A percentile compares a stretch with the other conserved stretches of the same genome.
Conservation (phyloP, 1,140 invertebrate species). For the Tetraneura akinire region DNA sequence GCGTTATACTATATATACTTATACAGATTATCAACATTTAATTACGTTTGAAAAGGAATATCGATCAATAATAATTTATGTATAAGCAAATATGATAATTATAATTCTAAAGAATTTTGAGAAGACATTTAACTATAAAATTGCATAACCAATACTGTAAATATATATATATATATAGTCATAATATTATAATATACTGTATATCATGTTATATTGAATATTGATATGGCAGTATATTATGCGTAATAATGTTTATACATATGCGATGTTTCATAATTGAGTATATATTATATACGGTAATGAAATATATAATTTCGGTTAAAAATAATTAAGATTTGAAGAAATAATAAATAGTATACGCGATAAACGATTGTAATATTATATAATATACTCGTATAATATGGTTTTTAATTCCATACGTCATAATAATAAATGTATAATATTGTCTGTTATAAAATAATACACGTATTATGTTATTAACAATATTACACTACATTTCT, state of each 20-base stretch:
- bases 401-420: no score
- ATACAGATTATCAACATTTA: background rate
- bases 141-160: background rate
- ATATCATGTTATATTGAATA: no score
- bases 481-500: no score
- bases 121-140: background rate
- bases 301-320: constrained; percentile 4
- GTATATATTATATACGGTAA: background rate
- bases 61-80: no score
- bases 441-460: no score
- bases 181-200: background rate
- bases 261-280: background rate
- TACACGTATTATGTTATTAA: no score
- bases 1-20: background rate
- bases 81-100: background rate
- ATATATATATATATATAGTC: no score
- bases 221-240: background rate
- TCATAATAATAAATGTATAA: no score
- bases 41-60: background rate
- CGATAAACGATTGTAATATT: no score
- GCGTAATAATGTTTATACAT: background rate
- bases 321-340: background rate
- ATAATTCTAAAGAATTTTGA: background rate
- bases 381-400: no score
- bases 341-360: no score